phyloP scores from a whole-genome alignment of 2,888 invertebrate species.

The Clunio marinus region DNA sequence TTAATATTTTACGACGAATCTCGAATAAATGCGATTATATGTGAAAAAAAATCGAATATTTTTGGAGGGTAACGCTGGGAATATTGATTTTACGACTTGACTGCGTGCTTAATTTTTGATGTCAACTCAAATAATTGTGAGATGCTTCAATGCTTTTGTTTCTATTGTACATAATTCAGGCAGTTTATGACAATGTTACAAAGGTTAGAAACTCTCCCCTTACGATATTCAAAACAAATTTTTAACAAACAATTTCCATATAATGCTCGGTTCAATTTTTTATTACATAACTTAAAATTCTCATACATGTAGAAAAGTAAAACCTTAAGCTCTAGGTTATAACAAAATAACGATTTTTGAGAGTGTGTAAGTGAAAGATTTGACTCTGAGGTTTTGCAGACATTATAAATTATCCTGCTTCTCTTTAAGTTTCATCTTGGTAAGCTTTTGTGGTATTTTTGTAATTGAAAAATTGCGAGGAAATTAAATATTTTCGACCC shows the following conservation, averaged over 20 bases:
- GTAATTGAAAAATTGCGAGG: conserved; percentile 19
- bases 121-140: too few relatives aligned
- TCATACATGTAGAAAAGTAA: not conserved
- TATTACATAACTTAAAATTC: not conserved
- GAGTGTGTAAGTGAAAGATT: not conserved
- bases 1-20: conserved; percentile 5
- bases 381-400: not conserved
- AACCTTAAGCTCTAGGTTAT: not conserved
- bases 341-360: not conserved
- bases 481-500: conserved; percentile 6
- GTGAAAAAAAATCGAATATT: not conserved
- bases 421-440: not conserved
- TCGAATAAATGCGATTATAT: conserved; percentile 5
- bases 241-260: too few relatives aligned
- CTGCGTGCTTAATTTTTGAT: too few relatives aligned
- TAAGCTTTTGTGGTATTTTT: conserved; percentile 9
- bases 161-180: too few relatives aligned
- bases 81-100: not conserved
- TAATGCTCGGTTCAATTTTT: too few relatives aligned
- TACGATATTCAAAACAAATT: too few relatives aligned
- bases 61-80: too few relatives aligned
- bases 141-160: too few relatives aligned
- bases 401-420: not conserved
- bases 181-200: too few relatives aligned
- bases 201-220: too few relatives aligned